These are phyloP conservation scores for Scaptomyza cyrtandrae DNA, from an alignment of 2,888 invertebrate species.

Conservation along the genomic window DNA sequence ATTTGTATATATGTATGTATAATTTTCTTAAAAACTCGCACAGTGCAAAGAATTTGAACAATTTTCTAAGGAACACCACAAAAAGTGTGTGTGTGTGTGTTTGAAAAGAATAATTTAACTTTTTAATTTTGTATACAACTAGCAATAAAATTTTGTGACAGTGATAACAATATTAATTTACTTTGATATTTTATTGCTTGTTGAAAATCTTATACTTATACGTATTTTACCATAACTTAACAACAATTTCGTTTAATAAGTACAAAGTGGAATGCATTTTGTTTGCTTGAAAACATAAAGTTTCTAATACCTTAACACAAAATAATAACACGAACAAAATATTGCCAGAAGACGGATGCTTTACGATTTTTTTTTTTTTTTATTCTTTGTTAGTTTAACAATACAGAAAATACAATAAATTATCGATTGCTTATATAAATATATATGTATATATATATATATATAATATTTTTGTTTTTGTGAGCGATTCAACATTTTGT, in stretches of 20 bases:
- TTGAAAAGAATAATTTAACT: slow-evolving; percentile 24
- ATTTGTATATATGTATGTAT: slow-evolving; percentile 31
- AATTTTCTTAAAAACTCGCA: slow-evolving; percentile 42
- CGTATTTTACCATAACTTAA: slow-evolving; percentile 56
- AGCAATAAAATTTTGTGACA: slow-evolving; percentile 38
- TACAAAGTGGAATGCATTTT: slow-evolving; percentile 69
- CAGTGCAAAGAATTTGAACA: slow-evolving; percentile 30
- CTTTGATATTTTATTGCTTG: slow-evolving; percentile 46
- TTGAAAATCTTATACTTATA: slow-evolving; percentile 48
- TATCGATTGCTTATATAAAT: slow-evolving; percentile 48
- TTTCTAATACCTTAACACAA: slow-evolving; percentile 61
- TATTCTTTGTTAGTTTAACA: slow-evolving; percentile 29
- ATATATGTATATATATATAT: slow-evolving; percentile 28
- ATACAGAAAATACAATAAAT: slow-evolving; percentile 66
- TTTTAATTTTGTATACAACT: slow-evolving; percentile 43
- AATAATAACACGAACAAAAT: slow-evolving; percentile 32
- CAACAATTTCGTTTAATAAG: slow-evolving; percentile 60
- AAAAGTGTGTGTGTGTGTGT: slow-evolving; percentile 14
- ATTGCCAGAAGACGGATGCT: slow-evolving; percentile 73
- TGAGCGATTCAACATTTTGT: slow-evolving; percentile 40
- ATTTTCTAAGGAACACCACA: slow-evolving; percentile 35
- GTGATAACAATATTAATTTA: slow-evolving; percentile 26
- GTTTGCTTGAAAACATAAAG: slow-evolving; percentile 44
- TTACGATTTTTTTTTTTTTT: slow-evolving; percentile 12
- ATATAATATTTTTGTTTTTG: slow-evolving; percentile 4